These are phyloP conservation scores for Thymelicus sylvestris DNA, from an alignment of 2,888 invertebrate genomes.

Conservation along the genomic window DNA sequence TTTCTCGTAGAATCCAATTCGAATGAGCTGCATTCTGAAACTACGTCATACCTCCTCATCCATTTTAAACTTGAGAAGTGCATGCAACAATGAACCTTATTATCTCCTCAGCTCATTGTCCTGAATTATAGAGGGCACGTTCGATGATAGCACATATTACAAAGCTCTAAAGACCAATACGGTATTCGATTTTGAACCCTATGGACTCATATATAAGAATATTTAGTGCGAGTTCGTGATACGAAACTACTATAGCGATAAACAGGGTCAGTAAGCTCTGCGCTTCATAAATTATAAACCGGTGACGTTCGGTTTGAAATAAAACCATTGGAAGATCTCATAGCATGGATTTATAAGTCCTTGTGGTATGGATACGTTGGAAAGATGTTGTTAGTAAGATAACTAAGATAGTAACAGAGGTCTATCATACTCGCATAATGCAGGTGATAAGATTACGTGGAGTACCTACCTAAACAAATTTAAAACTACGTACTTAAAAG, in stretches of 20 bases:
- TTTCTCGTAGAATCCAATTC: neutral
- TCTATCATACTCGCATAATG: no score
- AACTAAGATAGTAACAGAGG: no score
- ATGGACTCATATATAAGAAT: slow-evolving; percentile 1
- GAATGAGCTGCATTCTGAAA: neutral
- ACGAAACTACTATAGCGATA: slow-evolving; percentile 46
- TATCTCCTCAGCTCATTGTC: slow-evolving; percentile 36
- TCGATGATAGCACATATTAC: slow-evolving; percentile 57
- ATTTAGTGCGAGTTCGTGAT: slow-evolving; percentile 4
- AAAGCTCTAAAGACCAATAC: slow-evolving; percentile 10
- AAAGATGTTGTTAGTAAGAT: no score
- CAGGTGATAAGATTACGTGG: no score
- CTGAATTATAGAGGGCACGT: slow-evolving; percentile 45
- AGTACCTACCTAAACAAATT: no score
- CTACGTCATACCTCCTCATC: slow-evolving; percentile 1
- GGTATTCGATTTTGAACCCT: slow-evolving; percentile 13
- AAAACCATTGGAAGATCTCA: slow-evolving; percentile 59
- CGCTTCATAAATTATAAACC: slow-evolving; percentile 70
- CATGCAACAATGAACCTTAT: slow-evolving; percentile 12
- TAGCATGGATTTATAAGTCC: no score
- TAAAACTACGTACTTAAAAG: no score
- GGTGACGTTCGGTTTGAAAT: slow-evolving; percentile 68
- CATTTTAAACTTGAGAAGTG: slow-evolving; percentile 8
- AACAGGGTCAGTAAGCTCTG: slow-evolving; percentile 61
- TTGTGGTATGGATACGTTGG: no score